These are phyloP conservation scores for Xiphophorus hellerii DNA, from an alignment of 2,113 vertebrate genomes.

Conservation along the genomic window DNA sequence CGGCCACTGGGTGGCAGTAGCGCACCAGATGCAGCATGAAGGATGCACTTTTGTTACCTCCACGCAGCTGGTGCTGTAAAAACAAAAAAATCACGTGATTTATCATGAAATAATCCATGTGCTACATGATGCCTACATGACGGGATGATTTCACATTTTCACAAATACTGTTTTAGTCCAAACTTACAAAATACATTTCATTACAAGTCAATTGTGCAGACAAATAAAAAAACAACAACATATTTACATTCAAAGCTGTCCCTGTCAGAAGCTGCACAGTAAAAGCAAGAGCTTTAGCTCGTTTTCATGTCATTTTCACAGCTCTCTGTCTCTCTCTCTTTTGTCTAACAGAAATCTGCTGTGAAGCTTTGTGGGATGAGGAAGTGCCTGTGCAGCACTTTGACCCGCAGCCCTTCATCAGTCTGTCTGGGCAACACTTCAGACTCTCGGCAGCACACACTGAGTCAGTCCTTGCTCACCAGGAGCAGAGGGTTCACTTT, in stretches of 20 bases:
- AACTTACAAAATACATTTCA: not conserved
- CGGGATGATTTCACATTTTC: not conserved
- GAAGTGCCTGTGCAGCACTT: constrained; percentile 14
- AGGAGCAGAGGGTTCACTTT: constrained; percentile 10
- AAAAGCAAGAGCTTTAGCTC: not conserved
- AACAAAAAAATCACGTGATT: not conserved
- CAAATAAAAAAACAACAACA: constrained; percentile 6
- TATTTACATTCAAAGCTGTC: not conserved
- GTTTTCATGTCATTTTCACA: not conserved
- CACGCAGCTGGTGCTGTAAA: not conserved
- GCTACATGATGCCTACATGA: not conserved
- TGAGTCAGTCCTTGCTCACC: constrained; percentile 19
- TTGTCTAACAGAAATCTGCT: not conserved
- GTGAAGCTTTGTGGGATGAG: constrained; percentile 7
- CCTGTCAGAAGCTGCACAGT: not conserved
- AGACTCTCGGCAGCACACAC: not conserved
- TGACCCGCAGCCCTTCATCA: constrained; percentile 2
- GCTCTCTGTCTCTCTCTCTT: constrained; percentile 8
- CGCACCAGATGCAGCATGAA: not conserved
- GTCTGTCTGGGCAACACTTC: constrained; percentile 13
- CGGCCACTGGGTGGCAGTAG: constrained; percentile 42
- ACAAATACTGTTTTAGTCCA: not conserved
- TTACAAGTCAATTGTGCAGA: not conserved
- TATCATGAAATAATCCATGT: not conserved
- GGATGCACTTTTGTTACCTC: not conserved